phyloP scores from a whole-genome alignment of 1,140 invertebrate genomes.

The Magallana gigas region DNA sequence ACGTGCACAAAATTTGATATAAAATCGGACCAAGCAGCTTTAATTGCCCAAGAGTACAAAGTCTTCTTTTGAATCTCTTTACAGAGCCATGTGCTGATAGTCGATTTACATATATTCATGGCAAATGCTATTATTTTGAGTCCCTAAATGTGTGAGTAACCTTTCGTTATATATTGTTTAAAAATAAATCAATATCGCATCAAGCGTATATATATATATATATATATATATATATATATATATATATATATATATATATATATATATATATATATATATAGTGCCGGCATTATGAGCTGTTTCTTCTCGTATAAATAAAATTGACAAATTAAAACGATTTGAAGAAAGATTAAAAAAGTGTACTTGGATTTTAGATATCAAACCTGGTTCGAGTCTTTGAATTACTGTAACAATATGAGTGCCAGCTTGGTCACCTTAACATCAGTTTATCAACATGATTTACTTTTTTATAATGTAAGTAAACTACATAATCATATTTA shows the following conservation, averaged over 20 bases:
- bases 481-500: background rate
- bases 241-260: background rate
- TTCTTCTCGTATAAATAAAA: too few species aligned
- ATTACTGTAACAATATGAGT: background rate
- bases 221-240: too few species aligned
- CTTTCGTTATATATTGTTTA: too few species aligned
- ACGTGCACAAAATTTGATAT: too few species aligned
- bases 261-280: background rate
- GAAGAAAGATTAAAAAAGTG: too few species aligned
- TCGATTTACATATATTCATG: slow-evolving; percentile 57
- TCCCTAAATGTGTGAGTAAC: too few species aligned
- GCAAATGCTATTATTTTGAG: slow-evolving; percentile 57
- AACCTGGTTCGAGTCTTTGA: slow-evolving; percentile 57
- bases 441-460: background rate
- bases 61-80: slow-evolving; percentile 2
- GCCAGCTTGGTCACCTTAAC: background rate
- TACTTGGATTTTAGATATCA: background rate
- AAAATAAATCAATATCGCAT: too few species aligned
- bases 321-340: too few species aligned
- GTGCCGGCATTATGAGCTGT: too few species aligned
- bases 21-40: too few species aligned
- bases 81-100: slow-evolving; percentile 55
- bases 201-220: too few species aligned
- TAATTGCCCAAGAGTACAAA: too few species aligned
- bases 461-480: background rate